Evolutionary conservation across 2,888 invertebrate species (phyloP), one percentile per base, ranked within the genome.

Genomic region (Thereva nobilitata): DNA sequence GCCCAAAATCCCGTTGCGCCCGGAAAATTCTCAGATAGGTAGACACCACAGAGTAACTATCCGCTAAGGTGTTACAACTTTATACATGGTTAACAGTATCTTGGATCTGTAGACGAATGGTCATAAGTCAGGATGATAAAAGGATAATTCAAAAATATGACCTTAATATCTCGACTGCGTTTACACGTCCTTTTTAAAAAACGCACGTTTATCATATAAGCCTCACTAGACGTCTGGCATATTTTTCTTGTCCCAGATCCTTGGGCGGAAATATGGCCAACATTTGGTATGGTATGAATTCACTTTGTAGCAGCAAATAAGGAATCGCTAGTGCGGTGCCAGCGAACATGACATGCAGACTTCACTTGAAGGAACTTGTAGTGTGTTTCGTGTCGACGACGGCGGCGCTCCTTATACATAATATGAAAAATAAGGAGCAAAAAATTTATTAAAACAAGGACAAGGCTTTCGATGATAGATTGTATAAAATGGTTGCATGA

Each of bases 131-230:
- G 50, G 41, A 47, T 53, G 55, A 55, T 54, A 55, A 55, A 53
- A 47, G 47, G 37, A 65, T 65, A 65, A 65, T 55, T 47, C 35
- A 37, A 54, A 65, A 45, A 65, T 55, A 65, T 55, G 53, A 65
- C 55, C 53, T 65, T 55, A 65, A 65, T 65, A 65, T 65, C 45
- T 65, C 54, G 55, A 55, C 38, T 38, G 55, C 49, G 53, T 55
- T 47, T 45, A 65, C 64, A 55, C 54, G 45, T 40, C 23, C 23
- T 64, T 64, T 64, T 64, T 53, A 23, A 42, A 42, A 53, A 12
- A 44, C 34, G 37, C 41, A 41, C 41, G 40, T 50, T 50, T 50
- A 8, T 38, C 9, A 35, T 5, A 52, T 23, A 23, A 23, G 23
- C 23, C 23, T 8, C 49, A 59, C 45, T 42, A 49, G 49, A 50